Evolutionary conservation across 2,113 vertebrate species (phyloP), one percentile per base, ranked within the genome.

Genomic region (Silurus asotus): DNA sequence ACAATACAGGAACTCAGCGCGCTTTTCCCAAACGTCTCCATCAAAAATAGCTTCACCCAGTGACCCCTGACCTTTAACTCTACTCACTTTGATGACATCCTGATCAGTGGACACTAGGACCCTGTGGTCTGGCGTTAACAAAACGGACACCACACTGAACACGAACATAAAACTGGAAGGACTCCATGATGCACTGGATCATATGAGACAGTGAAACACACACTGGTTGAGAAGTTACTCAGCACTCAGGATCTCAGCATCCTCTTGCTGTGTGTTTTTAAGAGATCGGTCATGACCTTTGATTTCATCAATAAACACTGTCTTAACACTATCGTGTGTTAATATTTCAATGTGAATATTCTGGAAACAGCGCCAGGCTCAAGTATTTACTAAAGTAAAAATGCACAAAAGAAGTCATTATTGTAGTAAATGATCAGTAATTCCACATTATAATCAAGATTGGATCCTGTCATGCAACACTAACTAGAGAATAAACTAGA

Each of bases 31-130:
- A 96, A 95, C 6, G 96, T 99, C 84, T 94, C 95, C 92, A 98
- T 99, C 92, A 99, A 99, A 92, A 98, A 97, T 93, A 99, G 98
- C 92, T 99, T 99, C 93, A 99, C 97, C 88, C 97, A 99, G 92
- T 99, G 94, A 99, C 89, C 92, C 17, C 79, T 9, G 8, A 69
- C 15, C 65, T 56, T 15, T 14, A 85, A 49, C 75, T 48, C 37
- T 3, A 62, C 53, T n/a, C 23, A 77, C 49, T 17, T 69, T 62
- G 53, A 59, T 55, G 11, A 53, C 5, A 9, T 6, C 28, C 53
- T 58, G 7, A 28, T 62, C 48, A 5, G 20, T 7, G 58, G 13
- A 51, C 62, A 80, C 58, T 58, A 74, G 78, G 56, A 88, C 70
- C 61, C 61, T 55, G 55, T 37, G 17, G 17, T 61, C 56, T 28